A percentile compares a stretch with the other conserved stretches of the same genome.
phyloP scores from a whole-genome alignment of 2,888 invertebrate genomes.

The Boloria selene region DNA sequence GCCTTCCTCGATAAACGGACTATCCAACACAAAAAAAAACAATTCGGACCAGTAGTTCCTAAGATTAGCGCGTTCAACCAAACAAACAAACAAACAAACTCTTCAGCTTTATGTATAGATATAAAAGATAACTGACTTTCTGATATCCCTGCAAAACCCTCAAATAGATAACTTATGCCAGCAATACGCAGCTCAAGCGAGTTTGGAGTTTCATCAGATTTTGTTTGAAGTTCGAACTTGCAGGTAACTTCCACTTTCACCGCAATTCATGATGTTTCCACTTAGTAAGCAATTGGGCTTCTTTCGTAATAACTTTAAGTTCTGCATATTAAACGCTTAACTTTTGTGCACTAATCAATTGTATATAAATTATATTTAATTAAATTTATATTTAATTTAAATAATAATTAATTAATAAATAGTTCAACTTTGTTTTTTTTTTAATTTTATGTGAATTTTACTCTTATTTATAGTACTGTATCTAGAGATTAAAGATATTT shows the following conservation, averaged over 20 bases:
- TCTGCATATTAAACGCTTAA: slow-evolving; percentile 20
- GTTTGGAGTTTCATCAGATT: slow-evolving; percentile 25
- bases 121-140: background rate
- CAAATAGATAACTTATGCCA: slow-evolving; percentile 28
- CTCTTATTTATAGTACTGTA: too few species aligned
- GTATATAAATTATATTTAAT: background rate
- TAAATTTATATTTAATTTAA: too few species aligned
- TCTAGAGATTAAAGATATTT: too few species aligned
- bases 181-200: slow-evolving; percentile 19
- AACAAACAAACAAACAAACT: too few species aligned
- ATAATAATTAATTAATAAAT: too few species aligned
- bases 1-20: too few species aligned
- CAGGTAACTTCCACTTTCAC: slow-evolving; percentile 24
- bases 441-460: too few species aligned
- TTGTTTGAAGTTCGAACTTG: slow-evolving; percentile 27
- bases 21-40: too few species aligned
- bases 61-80: too few species aligned
- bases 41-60: too few species aligned
- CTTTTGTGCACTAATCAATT: slow-evolving; percentile 1
- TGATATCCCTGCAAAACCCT: slow-evolving; percentile 8
- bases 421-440: too few species aligned
- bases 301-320: slow-evolving; percentile 25
- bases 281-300: slow-evolving; percentile 34
- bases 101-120: too few species aligned
- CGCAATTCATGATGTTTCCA: slow-evolving; percentile 28